Conservation (phyloP, 2,113 vertebrate species). For the Corvus cornix region DNA sequence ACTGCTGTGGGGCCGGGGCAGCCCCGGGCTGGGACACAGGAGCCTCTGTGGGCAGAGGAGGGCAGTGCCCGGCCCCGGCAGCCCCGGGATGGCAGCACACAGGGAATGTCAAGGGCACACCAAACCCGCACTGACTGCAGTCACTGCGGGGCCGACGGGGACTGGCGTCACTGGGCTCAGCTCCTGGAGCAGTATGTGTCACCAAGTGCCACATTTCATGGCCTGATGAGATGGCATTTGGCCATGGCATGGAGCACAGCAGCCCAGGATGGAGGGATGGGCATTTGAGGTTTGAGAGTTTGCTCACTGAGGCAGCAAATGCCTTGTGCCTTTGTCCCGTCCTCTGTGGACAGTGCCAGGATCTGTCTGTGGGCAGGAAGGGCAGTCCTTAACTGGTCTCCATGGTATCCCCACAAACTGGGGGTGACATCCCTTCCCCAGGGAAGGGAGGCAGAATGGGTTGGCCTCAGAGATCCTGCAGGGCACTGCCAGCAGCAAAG, state of each 20-base stretch:
- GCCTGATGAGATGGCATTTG: not conserved
- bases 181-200: not conserved
- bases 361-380: not conserved
- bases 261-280: not conserved
- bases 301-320: not conserved
- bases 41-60: not conserved
- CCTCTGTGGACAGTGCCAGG: not conserved
- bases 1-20: not conserved
- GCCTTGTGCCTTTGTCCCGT: not conserved
- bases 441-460: not conserved
- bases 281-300: not conserved
- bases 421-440: not conserved
- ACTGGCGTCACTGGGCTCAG: not conserved
- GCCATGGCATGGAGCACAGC: fast-evolving
- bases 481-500: not conserved
- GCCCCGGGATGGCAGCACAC: not conserved
- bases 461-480: not conserved
- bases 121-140: not conserved
- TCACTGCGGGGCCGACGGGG: fast-evolving
- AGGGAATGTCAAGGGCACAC: not conserved
- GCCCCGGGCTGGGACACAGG: not conserved
- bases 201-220: not conserved
- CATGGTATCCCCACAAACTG: not conserved
- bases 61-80: not conserved
- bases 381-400: not conserved